Conservation (phyloP, 2,797 vertebrate genomes). For the Coreius guichenoti region DNA sequence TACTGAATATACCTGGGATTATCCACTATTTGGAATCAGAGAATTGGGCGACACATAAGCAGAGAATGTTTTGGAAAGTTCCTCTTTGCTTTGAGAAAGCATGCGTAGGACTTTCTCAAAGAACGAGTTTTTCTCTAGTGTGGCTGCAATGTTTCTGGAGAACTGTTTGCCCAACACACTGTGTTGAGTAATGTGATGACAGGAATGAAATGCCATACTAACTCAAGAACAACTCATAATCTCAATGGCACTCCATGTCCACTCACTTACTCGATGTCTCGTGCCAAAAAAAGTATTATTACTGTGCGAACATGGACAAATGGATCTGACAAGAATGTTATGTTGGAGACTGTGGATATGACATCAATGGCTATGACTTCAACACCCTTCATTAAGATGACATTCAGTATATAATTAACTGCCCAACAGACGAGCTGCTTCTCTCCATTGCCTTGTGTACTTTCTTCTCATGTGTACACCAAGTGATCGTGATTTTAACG, state of each 20-base stretch:
- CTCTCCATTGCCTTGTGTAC: conserved; percentile 12
- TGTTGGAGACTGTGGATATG: conserved; percentile 56
- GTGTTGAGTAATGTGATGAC: conserved; percentile 70
- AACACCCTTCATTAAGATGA: conserved; percentile 57
- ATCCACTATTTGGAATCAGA: conserved; percentile 22
- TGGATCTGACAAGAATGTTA: conserved; percentile 55
- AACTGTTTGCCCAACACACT: conserved; percentile 76
- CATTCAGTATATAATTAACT: conserved; percentile 65
- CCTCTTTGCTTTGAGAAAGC: conserved; percentile 6
- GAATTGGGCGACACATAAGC: background rate
- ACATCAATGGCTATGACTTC: conserved; percentile 60
- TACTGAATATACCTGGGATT: background rate
- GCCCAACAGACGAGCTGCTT: conserved; percentile 36
- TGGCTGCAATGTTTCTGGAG: conserved; percentile 76
- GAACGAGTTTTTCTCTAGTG: conserved; percentile 31
- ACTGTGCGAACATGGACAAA: conserved; percentile 42
- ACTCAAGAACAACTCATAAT: conserved; percentile 66
- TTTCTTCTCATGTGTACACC: conserved; percentile 32
- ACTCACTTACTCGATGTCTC: background rate
- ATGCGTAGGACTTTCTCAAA: conserved; percentile 16
- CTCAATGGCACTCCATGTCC: conserved; percentile 43
- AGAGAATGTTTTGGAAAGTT: conserved; percentile 31
- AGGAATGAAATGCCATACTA: conserved; percentile 66
- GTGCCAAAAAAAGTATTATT: background rate
- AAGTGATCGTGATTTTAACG: too few species aligned